Evolutionary conservation across 2,797 vertebrate species (phyloP), one percentile per base, ranked within the genome.

Genomic region (Manis javanica): DNA sequence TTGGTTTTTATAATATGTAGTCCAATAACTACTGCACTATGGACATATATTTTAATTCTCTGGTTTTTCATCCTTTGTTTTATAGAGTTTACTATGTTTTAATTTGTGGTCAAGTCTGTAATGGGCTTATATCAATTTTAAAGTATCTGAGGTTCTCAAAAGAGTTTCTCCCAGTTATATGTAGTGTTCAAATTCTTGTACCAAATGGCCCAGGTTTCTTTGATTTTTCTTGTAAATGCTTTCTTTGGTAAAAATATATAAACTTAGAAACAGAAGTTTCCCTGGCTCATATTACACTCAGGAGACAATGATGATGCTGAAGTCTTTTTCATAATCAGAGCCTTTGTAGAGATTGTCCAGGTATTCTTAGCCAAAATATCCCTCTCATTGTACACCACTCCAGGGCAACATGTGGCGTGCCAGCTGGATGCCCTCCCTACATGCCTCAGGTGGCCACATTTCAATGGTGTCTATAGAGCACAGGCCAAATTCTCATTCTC

Each of bases 401-500:
- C 97, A 97, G 97, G 97, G 97, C 97, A 97, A 90, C 97, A 97
- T 97, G 97, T 96, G 94, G 97, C 72, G 86, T 98, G 97, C 97
- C 97, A 98, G 97, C 97, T 98, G 97, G 97, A 97, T 97, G 93
- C 96, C 96, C 96, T 98, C 97, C 97, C 97, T 97, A 87, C 96
- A 96, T 97, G 96, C 97, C 97, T 98, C 97, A 98, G 97, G 97
- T 98, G 97, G 96, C 96, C 96, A 97, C 97, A 96, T 97, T 98
- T 98, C 97, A 98, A 98, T 97, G 96, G 97, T 96, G 97, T 96
- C 97, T 97, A 97, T 98, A 97, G 95, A 97, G 91, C 87, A 97
- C 96, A 97, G 97, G 97, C 97, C 97, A 98, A 97, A 96, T 97
- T 97, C 96, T 97, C 96, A 96, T 96, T 98, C 92, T 97, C 95